Base-by-base conservation (phyloP, 1,140 invertebrate species). In the Lanistes nyassanus region DNA sequence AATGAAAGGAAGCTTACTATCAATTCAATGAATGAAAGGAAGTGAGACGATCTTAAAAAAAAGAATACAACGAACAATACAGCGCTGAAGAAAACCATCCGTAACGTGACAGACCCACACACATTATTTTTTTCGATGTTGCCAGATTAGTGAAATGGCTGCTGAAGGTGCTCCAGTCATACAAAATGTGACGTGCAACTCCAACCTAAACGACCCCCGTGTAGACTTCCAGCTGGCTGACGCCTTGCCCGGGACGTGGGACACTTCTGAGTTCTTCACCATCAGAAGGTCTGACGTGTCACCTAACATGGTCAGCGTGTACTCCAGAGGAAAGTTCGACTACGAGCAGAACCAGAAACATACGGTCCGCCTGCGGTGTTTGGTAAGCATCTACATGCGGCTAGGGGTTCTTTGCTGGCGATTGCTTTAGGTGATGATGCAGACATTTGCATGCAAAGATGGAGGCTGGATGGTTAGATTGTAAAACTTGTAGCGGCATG, bases 171-270 rank as follows among this genome's bases (percentile, higher is more conserved):
- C 71, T n/a, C 73, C 77, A 37, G 72, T 74, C 3, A 82, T 84
- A 3, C 78, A 76, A 31, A 62, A 69, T 6, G 79, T 85, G 47
- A 79, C 55, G 36, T 83, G 83, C 42, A 75, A 79, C 0, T 84
- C 82, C 6, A 83, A 82, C 67, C 81, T 81, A 9, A 70, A 74
- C 0, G 79, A 83, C 39, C 82, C 81, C 21, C 70, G 82, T 13
- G 79, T 85, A 7, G 80, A 81, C 37, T 85, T 82, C 75, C 78
- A 80, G 16, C 72, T 84, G 39, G 76, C 81, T 0, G 72, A 81
- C 36, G 78, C 79, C 6, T 69, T 77, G 58, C 79, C 78, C n/a
- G 73, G 77, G 11, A 72, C 81, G 0, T 77, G 72, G 5, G 79
- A 79, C 62, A 70, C 72, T 13, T 42, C 77, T 0, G 47, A 37